A percentile compares a stretch with the other conserved stretches of the same genome.
phyloP scores from a whole-genome alignment of 2,888 invertebrate species.

The Aspidiotus destructor region DNA sequence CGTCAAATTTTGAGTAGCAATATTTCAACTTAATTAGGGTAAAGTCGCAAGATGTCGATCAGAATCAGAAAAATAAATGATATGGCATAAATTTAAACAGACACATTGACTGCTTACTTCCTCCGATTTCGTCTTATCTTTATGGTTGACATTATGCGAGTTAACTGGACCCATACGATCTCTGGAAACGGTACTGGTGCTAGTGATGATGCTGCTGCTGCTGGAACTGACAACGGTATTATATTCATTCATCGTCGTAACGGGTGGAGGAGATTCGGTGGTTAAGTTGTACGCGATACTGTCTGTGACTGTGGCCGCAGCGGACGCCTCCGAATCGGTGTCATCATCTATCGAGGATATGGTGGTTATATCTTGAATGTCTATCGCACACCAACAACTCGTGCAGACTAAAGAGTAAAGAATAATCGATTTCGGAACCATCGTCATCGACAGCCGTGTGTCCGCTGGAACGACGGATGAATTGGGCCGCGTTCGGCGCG shows the following conservation, averaged over 20 bases:
- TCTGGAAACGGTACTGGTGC: conserved; percentile 14
- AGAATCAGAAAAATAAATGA: too few species aligned
- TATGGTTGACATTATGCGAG: conserved; percentile 17
- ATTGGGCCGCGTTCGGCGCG: too few species aligned
- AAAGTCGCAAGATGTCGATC: too few species aligned
- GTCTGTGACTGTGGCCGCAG: conserved; percentile 9
- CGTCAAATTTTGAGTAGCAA: background rate
- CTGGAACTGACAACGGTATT: background rate
- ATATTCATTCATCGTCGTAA: conserved; percentile 23
- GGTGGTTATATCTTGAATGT: conserved; percentile 20
- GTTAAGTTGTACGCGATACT: conserved; percentile 9
- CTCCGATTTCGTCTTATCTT: conserved; percentile 25
- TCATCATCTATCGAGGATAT: conserved; percentile 18
- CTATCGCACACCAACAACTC: conserved; percentile 11
- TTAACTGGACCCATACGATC: conserved; percentile 26
- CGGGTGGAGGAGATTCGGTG: conserved; percentile 5
- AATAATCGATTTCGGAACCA: conserved; percentile 17
- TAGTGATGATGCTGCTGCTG: background rate
- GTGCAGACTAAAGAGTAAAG: conserved; percentile 14
- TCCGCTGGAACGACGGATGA: too few species aligned
- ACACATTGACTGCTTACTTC: conserved; percentile 1
- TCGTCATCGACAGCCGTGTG: conserved; percentile 4
- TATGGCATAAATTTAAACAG: too few species aligned
- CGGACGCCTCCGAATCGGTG: conserved; percentile 20
- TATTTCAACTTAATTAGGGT: background rate